Conservation (phyloP, 2,888 invertebrate genomes). For the Eilema depressum region DNA sequence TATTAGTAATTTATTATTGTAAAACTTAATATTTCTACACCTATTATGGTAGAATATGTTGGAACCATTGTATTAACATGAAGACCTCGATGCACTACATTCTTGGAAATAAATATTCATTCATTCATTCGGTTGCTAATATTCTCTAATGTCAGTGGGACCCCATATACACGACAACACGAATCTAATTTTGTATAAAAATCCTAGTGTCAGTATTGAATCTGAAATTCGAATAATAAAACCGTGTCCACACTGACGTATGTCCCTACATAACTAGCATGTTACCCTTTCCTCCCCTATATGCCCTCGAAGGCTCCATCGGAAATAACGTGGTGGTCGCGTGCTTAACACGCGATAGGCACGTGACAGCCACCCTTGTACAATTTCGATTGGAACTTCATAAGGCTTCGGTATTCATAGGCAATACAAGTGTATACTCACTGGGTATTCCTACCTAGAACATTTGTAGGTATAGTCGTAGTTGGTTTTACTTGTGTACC, state of each 20-base stretch:
- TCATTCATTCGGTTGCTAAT: too few relatives aligned
- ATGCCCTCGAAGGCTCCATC: slow-evolving; percentile 25
- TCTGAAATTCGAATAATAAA: slow-evolving; percentile 34
- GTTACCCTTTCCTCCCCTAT: slow-evolving; percentile 18
- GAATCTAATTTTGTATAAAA: too few relatives aligned
- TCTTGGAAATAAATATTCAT: too few relatives aligned
- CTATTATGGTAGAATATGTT: too few relatives aligned
- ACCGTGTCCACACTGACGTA: slow-evolving; percentile 42
- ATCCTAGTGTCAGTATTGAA: not conserved
- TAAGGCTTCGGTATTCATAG: slow-evolving; percentile 52
- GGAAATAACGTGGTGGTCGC: slow-evolving; percentile 45
- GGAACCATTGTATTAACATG: too few relatives aligned
- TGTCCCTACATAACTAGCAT: not conserved
- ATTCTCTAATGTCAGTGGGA: too few relatives aligned
- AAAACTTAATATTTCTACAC: too few relatives aligned
- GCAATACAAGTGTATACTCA: not conserved
- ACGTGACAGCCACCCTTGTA: slow-evolving; percentile 47
- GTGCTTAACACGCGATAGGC: slow-evolving; percentile 44
- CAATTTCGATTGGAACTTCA: slow-evolving; percentile 54
- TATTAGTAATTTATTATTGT: too few relatives aligned
- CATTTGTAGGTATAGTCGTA: slow-evolving; percentile 2
- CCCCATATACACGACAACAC: too few relatives aligned
- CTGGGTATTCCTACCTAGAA: not conserved
- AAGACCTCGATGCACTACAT: too few relatives aligned
- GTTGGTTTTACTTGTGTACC: slow-evolving; percentile 21